Conservation (phyloP, 2,888 invertebrate species). For the Nomada hirtipes region DNA sequence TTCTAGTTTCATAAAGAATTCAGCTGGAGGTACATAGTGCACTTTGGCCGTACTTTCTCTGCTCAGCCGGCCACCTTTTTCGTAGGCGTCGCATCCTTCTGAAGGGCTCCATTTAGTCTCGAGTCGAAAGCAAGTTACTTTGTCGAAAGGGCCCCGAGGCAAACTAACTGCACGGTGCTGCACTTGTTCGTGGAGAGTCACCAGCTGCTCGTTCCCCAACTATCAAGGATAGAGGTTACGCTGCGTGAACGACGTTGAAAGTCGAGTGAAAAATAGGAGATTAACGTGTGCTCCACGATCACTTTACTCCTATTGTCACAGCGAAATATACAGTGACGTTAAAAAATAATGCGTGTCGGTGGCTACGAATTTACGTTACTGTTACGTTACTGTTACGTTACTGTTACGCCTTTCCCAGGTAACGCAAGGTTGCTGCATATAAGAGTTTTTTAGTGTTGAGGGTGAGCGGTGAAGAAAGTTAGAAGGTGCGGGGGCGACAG, state of each 20-base stretch:
- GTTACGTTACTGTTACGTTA: not conserved
- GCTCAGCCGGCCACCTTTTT: constrained; percentile 11
- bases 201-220: not conserved
- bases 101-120: constrained; percentile 32
- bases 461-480: not conserved
- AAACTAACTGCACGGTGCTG: not conserved
- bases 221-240: not conserved
- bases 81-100: constrained; percentile 7
- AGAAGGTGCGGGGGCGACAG: not conserved
- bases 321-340: not conserved
- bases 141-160: constrained; percentile 29
- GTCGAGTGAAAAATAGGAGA: not conserved
- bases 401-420: not conserved
- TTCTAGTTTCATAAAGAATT: constrained; percentile 23
- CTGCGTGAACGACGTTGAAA: constrained; percentile 9
- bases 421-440: not conserved
- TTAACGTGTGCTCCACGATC: not conserved
- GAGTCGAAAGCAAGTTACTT: constrained; percentile 41
- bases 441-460: not conserved
- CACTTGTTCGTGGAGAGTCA: not conserved
- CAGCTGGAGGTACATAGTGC: constrained; percentile 9
- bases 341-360: not conserved
- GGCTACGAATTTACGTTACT: not conserved
- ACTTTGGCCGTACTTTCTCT: not conserved
- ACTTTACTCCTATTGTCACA: no score